phyloP scores from a whole-genome alignment of 2,113 vertebrate genomes.

The Campylomormyrus numenius region DNA sequence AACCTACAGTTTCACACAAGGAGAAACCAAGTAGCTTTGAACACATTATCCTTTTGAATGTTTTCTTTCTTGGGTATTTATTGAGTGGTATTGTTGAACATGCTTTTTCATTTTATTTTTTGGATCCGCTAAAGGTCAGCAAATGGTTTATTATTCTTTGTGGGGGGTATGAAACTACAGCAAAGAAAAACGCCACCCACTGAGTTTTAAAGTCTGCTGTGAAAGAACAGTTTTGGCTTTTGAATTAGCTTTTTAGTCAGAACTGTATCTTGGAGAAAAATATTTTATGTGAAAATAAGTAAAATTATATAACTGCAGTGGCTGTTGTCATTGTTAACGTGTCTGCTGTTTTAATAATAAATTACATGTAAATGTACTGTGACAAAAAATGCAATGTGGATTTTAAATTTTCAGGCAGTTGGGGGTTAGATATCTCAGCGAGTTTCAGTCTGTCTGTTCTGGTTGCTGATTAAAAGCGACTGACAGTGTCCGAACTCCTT shows the following conservation, averaged over 20 bases:
- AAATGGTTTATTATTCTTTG: constrained; percentile 10
- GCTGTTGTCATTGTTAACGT: not conserved
- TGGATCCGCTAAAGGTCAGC: not conserved
- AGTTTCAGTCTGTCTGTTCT: not conserved
- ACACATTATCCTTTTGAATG: not conserved
- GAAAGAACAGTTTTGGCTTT: not conserved
- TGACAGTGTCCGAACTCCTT: not conserved
- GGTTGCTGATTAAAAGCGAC: not conserved
- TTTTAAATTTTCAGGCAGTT: not conserved
- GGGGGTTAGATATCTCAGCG: not conserved
- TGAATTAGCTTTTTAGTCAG: not conserved
- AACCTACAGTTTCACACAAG: not conserved
- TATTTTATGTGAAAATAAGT: not conserved
- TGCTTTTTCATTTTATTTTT: constrained; percentile 5
- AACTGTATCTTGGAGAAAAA: not conserved
- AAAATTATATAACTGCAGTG: not conserved
- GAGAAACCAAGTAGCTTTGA: not conserved
- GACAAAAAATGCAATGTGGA: not conserved
- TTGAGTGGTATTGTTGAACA: not conserved
- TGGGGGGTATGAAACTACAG: not conserved
- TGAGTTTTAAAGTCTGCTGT: not conserved
- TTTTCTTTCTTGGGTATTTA: not conserved
- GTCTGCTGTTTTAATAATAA: not conserved
- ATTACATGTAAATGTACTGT: not conserved
- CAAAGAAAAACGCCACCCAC: constrained; percentile 3